Conservation (phyloP, 2,797 vertebrate species). For the Esox lucius region DNA sequence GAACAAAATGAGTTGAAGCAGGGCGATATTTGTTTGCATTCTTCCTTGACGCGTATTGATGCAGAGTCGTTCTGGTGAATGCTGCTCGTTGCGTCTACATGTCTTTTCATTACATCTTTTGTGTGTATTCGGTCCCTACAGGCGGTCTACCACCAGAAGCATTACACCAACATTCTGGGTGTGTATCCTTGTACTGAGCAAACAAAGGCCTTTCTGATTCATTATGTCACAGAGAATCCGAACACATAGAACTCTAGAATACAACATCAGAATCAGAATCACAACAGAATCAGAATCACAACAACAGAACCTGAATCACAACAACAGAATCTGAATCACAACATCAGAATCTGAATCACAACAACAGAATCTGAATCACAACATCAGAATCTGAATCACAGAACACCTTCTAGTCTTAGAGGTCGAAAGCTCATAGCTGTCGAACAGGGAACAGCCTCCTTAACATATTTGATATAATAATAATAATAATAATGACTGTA, state of each 20-base stretch:
- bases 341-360: neutral
- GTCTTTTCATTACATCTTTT: too few species aligned
- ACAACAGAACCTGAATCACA: neutral
- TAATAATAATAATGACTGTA: too few species aligned
- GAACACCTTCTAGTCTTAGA: slow-evolving; percentile 61
- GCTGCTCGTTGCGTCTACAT: too few species aligned
- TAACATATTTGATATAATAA: too few species aligned
- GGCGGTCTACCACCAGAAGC: too few species aligned
- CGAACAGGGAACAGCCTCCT: slow-evolving; percentile 31
- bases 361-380: neutral
- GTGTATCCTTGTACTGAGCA: too few species aligned
- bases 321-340: neutral
- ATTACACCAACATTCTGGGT: too few species aligned
- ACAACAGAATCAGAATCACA: neutral
- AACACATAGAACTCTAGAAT: too few species aligned
- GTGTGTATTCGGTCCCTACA: too few species aligned
- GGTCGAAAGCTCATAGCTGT: slow-evolving; percentile 75
- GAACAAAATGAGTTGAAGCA: neutral
- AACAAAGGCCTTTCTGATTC: neutral
- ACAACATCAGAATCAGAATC: neutral
- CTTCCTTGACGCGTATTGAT: too few species aligned
- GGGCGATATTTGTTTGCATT: neutral
- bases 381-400: neutral
- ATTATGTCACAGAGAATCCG: neutral
- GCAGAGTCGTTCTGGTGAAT: too few species aligned